A percentile compares a stretch with the other conserved stretches of the same genome.
Evolutionary conservation across 2,113 vertebrate genomes (phyloP).

Genomic region (Myxocyprinus asiaticus): DNA sequence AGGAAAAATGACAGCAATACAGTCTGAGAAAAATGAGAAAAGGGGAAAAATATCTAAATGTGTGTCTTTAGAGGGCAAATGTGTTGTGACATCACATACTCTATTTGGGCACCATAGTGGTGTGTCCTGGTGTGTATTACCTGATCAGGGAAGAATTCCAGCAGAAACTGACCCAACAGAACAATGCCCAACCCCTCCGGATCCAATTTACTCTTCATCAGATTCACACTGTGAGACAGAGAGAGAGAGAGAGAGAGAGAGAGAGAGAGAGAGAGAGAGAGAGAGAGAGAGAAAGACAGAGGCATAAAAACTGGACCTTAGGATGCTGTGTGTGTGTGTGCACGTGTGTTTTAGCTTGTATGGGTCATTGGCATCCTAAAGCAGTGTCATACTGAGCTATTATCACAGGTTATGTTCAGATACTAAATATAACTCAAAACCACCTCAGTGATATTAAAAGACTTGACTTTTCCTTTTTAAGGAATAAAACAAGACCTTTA

Average conservation of each 20-base stretch:
- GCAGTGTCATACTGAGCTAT: conserved; percentile 19
- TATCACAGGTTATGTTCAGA: conserved; percentile 49
- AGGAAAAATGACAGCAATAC: too few relatives aligned
- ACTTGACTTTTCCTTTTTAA: conserved; percentile 73
- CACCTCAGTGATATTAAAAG: conserved; percentile 59
- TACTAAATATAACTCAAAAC: conserved; percentile 80
- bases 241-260: conserved; percentile 1
- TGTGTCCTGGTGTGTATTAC: conserved; percentile 47
- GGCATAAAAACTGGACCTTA: too few relatives aligned
- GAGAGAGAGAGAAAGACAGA: neutral
- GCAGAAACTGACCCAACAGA: conserved; percentile 92
- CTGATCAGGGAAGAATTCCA: conserved; percentile 99
- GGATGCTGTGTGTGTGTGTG: too few relatives aligned
- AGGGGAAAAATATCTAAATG: too few relatives aligned
- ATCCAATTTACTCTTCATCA: conserved; percentile 98
- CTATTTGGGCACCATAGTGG: too few relatives aligned
- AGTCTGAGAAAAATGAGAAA: too few relatives aligned
- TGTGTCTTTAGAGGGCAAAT: too few relatives aligned
- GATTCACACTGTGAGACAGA: conserved; percentile 81
- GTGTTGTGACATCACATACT: too few relatives aligned
- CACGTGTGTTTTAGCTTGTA: neutral
- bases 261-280: neutral
- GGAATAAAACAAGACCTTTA: conserved; percentile 57
- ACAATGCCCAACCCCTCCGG: conserved; percentile 96
- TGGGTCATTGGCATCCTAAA: conserved; percentile 42